Conservation (phyloP, 2,797 vertebrate genomes). For the Remorina albescens region DNA sequence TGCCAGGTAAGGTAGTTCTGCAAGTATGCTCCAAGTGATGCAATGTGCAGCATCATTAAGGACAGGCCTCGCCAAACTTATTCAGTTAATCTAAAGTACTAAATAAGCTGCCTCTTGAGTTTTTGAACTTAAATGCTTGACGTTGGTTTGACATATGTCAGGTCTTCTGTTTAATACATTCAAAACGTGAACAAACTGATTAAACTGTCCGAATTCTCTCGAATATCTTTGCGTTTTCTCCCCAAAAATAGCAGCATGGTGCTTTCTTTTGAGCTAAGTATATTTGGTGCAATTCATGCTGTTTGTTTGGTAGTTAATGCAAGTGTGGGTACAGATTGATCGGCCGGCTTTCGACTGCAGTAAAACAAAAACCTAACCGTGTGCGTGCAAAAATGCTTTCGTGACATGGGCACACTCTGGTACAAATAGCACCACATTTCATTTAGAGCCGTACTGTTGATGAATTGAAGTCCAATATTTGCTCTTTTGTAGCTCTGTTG, state of each 20-base stretch:
- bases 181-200: constrained; percentile 3
- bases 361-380: background rate
- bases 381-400: too few relatives aligned
- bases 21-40: constrained; percentile 8
- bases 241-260: constrained; percentile 8
- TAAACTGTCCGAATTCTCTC: constrained; percentile 13
- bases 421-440: background rate
- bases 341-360: constrained; percentile 8
- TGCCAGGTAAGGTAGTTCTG: background rate
- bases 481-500: background rate
- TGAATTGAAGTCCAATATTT: background rate
- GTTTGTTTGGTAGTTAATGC: constrained; percentile 6
- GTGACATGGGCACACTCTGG: too few relatives aligned
- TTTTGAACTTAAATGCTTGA: constrained; percentile 10
- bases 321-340: background rate
- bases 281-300: background rate
- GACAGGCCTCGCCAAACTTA: background rate
- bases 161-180: background rate
- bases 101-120: constrained; percentile 9
- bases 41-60: constrained; percentile 8
- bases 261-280: background rate
- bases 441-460: background rate
- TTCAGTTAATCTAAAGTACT: constrained; percentile 2
- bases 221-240: background rate
- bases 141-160: constrained; percentile 23